phyloP scores from a whole-genome alignment of 1,140 invertebrate genomes.

The Rhopalosiphum maidis region DNA sequence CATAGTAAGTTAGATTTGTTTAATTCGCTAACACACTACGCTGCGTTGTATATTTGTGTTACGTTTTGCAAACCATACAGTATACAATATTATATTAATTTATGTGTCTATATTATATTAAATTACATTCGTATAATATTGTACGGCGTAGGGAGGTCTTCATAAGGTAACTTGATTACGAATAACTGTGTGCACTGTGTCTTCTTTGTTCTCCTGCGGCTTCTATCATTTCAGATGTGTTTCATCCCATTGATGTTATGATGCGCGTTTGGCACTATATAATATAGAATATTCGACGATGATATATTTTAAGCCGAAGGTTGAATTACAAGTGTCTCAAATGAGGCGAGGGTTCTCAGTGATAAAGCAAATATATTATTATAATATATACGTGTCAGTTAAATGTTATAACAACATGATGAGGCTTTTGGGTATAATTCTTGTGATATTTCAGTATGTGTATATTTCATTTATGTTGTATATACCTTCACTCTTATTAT shows the following conservation, averaged over 20 bases:
- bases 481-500: neutral
- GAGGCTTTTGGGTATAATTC: neutral
- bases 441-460: neutral
- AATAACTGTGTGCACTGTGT: neutral
- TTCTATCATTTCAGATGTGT: neutral
- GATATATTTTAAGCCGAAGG: neutral
- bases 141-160: neutral
- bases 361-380: neutral
- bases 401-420: neutral
- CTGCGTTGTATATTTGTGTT: neutral
- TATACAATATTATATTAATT: neutral
- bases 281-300: neutral
- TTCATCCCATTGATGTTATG: neutral
- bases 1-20: neutral
- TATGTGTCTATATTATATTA: too few species aligned
- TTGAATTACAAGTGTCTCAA: conserved; percentile 16
- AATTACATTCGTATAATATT: neutral
- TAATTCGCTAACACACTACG: neutral
- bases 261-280: neutral
- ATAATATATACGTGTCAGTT: neutral
- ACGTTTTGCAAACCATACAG: neutral
- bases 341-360: neutral
- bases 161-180: neutral
- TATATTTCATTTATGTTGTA: neutral
- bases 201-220: neutral